Base-by-base conservation (phyloP, 2,797 vertebrate species). In the Phrynocephalus forsythii region DNA sequence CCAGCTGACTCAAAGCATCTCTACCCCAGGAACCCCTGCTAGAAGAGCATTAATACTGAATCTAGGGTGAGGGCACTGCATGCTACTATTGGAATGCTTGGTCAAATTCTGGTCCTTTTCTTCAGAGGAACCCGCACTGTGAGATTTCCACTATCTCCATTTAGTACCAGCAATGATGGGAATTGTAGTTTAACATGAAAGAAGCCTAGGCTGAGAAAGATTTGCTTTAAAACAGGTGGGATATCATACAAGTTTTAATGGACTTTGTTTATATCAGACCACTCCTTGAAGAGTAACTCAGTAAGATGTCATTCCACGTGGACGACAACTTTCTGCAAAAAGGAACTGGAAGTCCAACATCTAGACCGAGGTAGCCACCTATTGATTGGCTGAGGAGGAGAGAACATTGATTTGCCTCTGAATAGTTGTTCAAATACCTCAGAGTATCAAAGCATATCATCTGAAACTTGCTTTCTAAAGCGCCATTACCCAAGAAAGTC, bases 391-490 rank as follows among this genome's bases (percentile, higher is more conserved):
- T 67, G 13, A 85, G 76, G 11, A 38, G 48, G 44, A 81, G 77
- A 88, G 24, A 81, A 69, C 26, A n/a, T 69, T 79, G 24, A 84
- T 48, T 91, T 38, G 87, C 91, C 84, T 63, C 87, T 68, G 92
- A 86, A 76, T 13, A 82, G 90, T 87, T 79, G 52, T 30, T 77
- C 75, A 81, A 92, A 92, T 0, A 48, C 87, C 85, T 93, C 86
- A 50, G 86, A 85, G 85, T 88, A 92, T n/a, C 79, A 26, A 69
- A 0, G 75, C 63, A 20, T 81, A 89, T 85, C 81, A 92, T 73
- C 90, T 66, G 44, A 11, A n/a, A 66, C 26, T 80, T 15, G 67
- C 73, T 79, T 6, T 0, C 73, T 11, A 5, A 73, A 92, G 85
- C 0, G 82, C 76, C 84, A 5, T 50, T 87, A 84, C 83, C 50